phyloP scores from a whole-genome alignment of 2,113 vertebrate genomes.

The Aegypius monachus region DNA sequence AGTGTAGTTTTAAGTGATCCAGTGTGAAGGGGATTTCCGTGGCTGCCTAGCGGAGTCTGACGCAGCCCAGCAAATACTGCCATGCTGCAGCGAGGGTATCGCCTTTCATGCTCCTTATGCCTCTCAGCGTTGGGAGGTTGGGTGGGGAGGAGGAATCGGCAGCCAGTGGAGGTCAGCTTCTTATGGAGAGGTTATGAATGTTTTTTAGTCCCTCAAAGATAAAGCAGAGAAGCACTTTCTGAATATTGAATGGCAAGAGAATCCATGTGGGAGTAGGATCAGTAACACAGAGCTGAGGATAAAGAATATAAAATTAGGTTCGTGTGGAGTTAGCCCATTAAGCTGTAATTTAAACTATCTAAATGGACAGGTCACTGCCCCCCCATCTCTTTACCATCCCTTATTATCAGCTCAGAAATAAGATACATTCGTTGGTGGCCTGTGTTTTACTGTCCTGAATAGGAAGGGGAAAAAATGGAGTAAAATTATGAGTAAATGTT shows the following conservation, averaged over 20 bases:
- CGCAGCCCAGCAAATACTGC: background rate
- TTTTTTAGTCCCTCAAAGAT: background rate
- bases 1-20: background rate
- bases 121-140: background rate
- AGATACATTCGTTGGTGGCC: background rate
- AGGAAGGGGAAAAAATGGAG: background rate
- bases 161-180: background rate
- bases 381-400: background rate
- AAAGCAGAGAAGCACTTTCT: background rate
- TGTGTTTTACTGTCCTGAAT: background rate
- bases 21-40: background rate
- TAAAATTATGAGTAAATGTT: background rate
- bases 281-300: background rate
- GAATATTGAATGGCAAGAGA: background rate
- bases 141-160: background rate
- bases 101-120: background rate
- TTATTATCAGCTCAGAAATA: background rate
- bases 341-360: constrained; percentile 8
- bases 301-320: constrained; percentile 21
- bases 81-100: background rate
- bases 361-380: background rate
- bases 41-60: background rate
- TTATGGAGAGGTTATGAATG: background rate
- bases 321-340: background rate
- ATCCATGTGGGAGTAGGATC: background rate